Evolutionary conservation across 2,797 vertebrate genomes (phyloP).

Genomic region (Microcaecilia unicolor): DNA sequence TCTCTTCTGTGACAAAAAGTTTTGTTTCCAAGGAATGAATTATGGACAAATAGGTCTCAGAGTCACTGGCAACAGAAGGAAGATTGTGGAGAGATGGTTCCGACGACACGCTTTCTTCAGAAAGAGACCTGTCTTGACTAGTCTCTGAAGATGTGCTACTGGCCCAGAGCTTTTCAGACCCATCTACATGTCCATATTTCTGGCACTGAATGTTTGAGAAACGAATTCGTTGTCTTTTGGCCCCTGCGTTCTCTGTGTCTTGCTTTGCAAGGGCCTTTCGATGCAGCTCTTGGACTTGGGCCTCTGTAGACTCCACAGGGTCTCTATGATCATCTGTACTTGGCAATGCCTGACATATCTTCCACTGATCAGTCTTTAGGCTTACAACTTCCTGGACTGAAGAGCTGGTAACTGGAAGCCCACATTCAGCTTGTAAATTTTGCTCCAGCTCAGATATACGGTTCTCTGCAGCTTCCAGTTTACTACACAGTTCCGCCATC

Average conservation of each 20-base stretch:
- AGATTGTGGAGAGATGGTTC: conserved; percentile 52
- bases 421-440: conserved; percentile 52
- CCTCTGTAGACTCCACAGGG: conserved; percentile 25
- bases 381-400: conserved; percentile 37
- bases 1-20: conserved; percentile 80
- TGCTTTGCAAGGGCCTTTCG: conserved; percentile 40
- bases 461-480: conserved; percentile 56
- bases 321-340: conserved; percentile 19
- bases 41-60: conserved; percentile 82
- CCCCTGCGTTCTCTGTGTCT: conserved; percentile 54
- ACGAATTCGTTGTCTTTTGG: conserved; percentile 81
- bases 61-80: conserved; percentile 45
- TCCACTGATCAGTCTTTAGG: conserved; percentile 16
- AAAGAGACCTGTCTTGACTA: conserved; percentile 50
- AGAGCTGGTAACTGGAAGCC: conserved; percentile 48
- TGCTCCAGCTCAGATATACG: conserved; percentile 56
- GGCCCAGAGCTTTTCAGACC: conserved; percentile 54
- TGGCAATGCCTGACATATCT: neutral
- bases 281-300: conserved; percentile 32
- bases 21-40: conserved; percentile 86
- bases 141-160: conserved; percentile 58
- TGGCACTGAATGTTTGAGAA: conserved; percentile 93
- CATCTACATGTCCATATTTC: conserved; percentile 70
- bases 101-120: conserved; percentile 58
- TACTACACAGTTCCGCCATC: conserved; percentile 51